Base-by-base conservation (phyloP, 2,888 invertebrate genomes). In the Euzophera pinguis region DNA sequence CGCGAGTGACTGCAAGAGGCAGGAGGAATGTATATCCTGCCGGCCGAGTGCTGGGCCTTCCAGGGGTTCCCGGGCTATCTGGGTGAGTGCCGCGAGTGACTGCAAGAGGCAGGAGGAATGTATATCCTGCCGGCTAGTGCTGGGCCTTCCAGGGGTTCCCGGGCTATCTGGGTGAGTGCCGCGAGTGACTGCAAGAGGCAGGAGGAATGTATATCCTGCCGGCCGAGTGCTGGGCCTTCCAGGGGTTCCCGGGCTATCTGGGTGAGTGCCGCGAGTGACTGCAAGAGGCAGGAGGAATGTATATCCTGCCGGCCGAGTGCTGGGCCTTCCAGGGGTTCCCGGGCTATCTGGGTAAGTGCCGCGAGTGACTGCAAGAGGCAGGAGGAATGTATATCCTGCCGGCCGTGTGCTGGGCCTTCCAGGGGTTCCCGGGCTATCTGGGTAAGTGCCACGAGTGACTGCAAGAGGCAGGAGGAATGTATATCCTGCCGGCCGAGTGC, bases 1-100 rank as follows among this genome's bases (percentile, higher is more conserved):
- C n/a, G n/a, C n/a, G n/a, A n/a, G n/a, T n/a, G n/a, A n/a, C n/a
- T n/a, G n/a, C n/a, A n/a, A n/a, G n/a, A n/a, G n/a, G n/a, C n/a
- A n/a, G n/a, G n/a, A n/a, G n/a, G n/a, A n/a, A n/a, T n/a, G n/a
- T n/a, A n/a, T n/a, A n/a, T n/a, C n/a, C n/a, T 94, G 75, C 98
- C 98, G 0, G 99, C 99, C 10, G 95, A 98, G 76, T 99, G 99
- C 86, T 99, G 99, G 98, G 97, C 99, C 39, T 99, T 99, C 87
- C 95, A 96, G 81, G 97, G 97, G 53, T 95, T 95, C 75, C 95
- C 95, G 0, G 98, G 98, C 0, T 95, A 94, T 73, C 79, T 93
- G 37, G 92, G 93, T 92, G 57, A 71, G 73, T 57, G 22, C n/a
- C n/a, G n/a, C n/a, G n/a, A n/a, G n/a, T n/a, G n/a, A n/a, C n/a